A percentile compares a stretch with the other conserved stretches of the same genome.
Evolutionary conservation across 2,797 vertebrate genomes (phyloP).

Genomic region (Lates japonicus): DNA sequence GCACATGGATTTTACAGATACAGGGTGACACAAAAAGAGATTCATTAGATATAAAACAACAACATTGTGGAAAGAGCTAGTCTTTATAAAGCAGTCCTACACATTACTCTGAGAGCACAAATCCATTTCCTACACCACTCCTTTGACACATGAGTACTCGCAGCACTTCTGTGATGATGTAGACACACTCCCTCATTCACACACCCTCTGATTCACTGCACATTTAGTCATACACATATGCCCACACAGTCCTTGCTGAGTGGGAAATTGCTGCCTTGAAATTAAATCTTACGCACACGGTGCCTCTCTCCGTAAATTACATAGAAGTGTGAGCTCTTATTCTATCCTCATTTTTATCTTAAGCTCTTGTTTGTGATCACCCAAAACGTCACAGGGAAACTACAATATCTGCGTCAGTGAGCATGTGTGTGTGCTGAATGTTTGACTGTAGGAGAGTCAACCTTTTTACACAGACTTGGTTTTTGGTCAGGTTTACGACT

Average conservation of each 20-base stretch:
- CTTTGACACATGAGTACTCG: constrained; percentile 38
- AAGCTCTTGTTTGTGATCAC: neutral
- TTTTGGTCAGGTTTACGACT: neutral
- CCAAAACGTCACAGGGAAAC: neutral
- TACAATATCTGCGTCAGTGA: constrained; percentile 16
- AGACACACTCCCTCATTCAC: constrained; percentile 34
- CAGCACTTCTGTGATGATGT: constrained; percentile 33
- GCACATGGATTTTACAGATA: neutral
- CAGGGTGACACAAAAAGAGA: constrained; percentile 7
- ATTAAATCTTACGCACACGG: constrained; percentile 40
- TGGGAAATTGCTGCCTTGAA: constrained; percentile 51
- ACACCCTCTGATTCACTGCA: constrained; percentile 56
- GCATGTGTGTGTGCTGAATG: neutral
- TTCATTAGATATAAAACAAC: constrained; percentile 8
- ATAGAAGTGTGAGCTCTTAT: constrained; percentile 11
- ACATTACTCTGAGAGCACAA: constrained; percentile 9
- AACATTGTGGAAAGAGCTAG: neutral
- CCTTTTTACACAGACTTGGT: neutral
- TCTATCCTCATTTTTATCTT: neutral
- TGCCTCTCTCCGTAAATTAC: constrained; percentile 29
- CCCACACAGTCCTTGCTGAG: constrained; percentile 53
- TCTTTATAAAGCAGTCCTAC: constrained; percentile 33
- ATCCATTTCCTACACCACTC: constrained; percentile 32
- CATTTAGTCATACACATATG: constrained; percentile 55
- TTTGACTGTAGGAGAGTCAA: too few relatives aligned